Evolutionary conservation across 2,888 invertebrate genomes (phyloP), one percentile per base, ranked within the genome.

Genomic region (Drosophila yooni): DNA sequence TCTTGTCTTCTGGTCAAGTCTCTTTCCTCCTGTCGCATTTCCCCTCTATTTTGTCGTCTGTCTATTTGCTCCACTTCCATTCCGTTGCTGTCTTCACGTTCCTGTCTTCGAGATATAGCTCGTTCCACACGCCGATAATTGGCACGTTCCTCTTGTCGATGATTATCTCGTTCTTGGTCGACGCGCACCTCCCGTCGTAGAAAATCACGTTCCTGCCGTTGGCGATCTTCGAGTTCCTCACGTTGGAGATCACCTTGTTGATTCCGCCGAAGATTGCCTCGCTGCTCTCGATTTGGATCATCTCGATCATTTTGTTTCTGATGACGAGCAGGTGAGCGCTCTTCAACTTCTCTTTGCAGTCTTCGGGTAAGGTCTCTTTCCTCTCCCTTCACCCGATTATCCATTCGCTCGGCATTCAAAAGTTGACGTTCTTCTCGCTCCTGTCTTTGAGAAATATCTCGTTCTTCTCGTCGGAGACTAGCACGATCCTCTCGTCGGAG

Each of bases 21-120:
- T 15, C 33, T 13, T 13, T 48, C 36, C 7, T 46, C 43, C 7
- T 13, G 21, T 1, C 13, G 43, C 43, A 21, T 21, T 43, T 43
- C 43, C 21, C 63, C 50, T 1, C 36, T 62, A 25, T 1, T 40
- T 0, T 8, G n/a, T 29, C 25, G 60, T 1, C 18, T 51, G 13
- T 59, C 21, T 25, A 18, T 15, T n/a, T 63, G 56, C 11, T 61
- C 38, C 1, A 13, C 18, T 8, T 33, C 50, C 10, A 25, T 31
- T 5, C 34, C n/a, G 18, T 1, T 27, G 27, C 50, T 50, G 1
- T 36, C n/a, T 15, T 66, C 59, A 8, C 43, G 59, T 18, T 62
- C 43, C 13, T 50, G 40, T 34, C 36, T 31, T 48, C 40, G 25
- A 27, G 43, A 40, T 40, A 46, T 27, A 11, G n/a, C 67, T 34